These are phyloP conservation scores for Platanista minor DNA, from an alignment of 2,113 vertebrate species.

Conservation along the genomic window DNA sequence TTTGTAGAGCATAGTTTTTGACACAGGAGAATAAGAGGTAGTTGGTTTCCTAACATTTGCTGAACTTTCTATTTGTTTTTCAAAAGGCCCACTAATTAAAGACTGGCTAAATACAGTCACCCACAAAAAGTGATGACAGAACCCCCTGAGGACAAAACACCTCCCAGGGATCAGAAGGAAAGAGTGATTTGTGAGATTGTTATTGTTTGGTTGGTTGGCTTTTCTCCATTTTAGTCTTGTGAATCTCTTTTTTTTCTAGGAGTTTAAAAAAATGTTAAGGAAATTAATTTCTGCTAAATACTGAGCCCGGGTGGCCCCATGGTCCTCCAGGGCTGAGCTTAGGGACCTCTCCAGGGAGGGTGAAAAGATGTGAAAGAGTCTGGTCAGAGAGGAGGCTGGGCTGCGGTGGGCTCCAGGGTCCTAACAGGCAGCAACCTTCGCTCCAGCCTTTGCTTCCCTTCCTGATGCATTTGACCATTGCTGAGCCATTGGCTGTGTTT, in stretches of 20 bases:
- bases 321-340: not conserved
- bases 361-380: not conserved
- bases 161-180: not conserved
- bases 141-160: not conserved
- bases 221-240: not conserved
- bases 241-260: not conserved
- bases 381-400: not conserved
- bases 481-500: too few species aligned
- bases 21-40: not conserved
- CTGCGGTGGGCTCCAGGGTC: not conserved
- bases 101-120: not conserved
- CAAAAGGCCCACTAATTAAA: not conserved
- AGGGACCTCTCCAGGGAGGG: not conserved
- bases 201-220: not conserved
- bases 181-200: not conserved
- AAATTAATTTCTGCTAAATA: not conserved
- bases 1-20: slow-evolving; percentile 7
- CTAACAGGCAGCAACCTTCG: not conserved
- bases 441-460: not conserved
- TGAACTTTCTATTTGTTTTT: not conserved
- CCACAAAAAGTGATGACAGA: not conserved
- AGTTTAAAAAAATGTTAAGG: not conserved
- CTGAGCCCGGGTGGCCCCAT: not conserved
- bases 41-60: not conserved
- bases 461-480: rapidly evolving